These are phyloP conservation scores for Enteromius unitaeniatus DNA, from an alignment of 2,797 vertebrate genomes.

Conservation along the genomic window DNA sequence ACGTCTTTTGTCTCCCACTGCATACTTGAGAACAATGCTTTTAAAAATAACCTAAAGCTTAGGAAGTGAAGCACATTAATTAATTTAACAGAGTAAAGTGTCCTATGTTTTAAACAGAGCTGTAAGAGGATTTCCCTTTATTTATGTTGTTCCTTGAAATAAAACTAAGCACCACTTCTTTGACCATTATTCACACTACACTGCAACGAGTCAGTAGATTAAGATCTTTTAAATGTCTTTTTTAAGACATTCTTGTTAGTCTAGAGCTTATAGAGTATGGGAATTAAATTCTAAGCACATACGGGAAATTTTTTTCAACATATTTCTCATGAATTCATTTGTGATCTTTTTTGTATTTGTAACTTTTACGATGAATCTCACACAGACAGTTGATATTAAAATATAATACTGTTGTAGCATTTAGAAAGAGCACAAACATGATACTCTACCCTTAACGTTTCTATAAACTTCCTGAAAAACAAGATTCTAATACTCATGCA, in stretches of 20 bases:
- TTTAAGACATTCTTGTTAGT: not conserved
- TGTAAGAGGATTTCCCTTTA: not conserved
- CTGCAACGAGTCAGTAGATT: not conserved
- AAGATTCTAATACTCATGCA: not conserved
- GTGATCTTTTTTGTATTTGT: not conserved
- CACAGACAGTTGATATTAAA: not conserved
- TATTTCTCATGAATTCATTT: not conserved
- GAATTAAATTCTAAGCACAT: not conserved
- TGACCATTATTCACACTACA: not conserved
- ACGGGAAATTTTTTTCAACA: not conserved
- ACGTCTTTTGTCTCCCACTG: not conserved
- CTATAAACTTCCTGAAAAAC: not conserved
- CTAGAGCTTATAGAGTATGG: not conserved
- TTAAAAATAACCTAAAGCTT: conserved; percentile 27
- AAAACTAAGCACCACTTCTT: not conserved
- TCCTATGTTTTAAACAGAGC: conserved; percentile 10
- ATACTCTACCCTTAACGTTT: not conserved
- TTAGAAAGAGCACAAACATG: not conserved
- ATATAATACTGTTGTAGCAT: not conserved
- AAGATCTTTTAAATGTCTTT: not conserved
- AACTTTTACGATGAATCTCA: not conserved
- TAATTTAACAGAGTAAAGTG: not conserved
- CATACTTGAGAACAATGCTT: conserved; percentile 35
- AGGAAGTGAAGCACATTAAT: conserved; percentile 8
- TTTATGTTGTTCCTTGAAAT: not conserved